These are phyloP conservation scores for Acanthosepion pharaonis DNA, from an alignment of 2,888 invertebrate genomes.

Conservation along the genomic window DNA sequence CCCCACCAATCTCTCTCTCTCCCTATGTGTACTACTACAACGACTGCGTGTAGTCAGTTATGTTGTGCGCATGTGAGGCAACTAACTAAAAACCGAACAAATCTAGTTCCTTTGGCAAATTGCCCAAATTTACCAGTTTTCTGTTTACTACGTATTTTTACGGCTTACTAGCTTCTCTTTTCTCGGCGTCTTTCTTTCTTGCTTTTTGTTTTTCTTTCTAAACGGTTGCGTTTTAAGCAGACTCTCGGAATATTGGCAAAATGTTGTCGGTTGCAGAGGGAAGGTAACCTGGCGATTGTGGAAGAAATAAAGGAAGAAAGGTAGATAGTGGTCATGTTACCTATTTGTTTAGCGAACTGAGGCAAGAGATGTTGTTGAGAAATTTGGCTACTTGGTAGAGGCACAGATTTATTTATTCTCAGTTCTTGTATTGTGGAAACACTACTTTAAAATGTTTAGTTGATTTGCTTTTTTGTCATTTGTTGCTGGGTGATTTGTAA, in stretches of 20 bases:
- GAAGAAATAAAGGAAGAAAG: neutral
- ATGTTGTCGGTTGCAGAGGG: neutral
- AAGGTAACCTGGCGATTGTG: neutral
- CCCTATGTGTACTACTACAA: neutral
- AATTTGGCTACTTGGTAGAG: neutral
- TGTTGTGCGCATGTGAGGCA: neutral
- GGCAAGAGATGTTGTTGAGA: neutral
- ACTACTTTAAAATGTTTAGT: neutral
- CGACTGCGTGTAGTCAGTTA: neutral
- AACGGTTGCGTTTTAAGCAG: neutral
- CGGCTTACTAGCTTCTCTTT: neutral
- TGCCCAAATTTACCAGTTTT: neutral
- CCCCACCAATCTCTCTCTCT: neutral
- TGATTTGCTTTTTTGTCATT: neutral
- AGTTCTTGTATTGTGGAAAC: neutral
- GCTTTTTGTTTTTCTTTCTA: neutral
- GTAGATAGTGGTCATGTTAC: neutral
- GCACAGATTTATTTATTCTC: neutral
- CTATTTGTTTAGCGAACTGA: conserved; percentile 9
- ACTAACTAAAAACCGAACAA: neutral
- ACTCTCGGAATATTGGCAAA: neutral
- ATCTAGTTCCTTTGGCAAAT: neutral
- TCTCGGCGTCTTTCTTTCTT: neutral
- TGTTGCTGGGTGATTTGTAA: neutral
- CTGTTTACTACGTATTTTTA: neutral